These are phyloP conservation scores for Physocephala rufipes DNA, from an alignment of 2,888 invertebrate genomes.

Conservation along the genomic window DNA sequence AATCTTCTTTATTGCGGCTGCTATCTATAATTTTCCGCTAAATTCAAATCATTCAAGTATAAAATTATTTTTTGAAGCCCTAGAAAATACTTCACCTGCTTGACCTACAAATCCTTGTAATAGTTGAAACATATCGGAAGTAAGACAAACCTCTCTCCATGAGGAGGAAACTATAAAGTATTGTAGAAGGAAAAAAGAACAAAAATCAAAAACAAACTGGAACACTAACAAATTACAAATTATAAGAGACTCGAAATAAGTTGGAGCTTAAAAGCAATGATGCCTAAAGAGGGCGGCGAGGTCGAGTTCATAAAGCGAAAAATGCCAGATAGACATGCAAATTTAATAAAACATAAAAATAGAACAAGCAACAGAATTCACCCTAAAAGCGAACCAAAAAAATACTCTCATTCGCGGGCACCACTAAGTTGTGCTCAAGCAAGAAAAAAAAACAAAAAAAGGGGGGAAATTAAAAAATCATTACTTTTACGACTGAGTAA, in stretches of 20 bases:
- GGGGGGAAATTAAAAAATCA: too few relatives aligned
- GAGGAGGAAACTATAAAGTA: background rate
- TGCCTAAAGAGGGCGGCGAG: slow-evolving; percentile 13
- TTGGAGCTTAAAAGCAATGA: background rate
- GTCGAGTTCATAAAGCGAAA: background rate
- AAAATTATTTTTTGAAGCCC: slow-evolving; percentile 20
- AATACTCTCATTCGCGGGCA: slow-evolving; percentile 8
- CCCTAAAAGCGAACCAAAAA: slow-evolving; percentile 21
- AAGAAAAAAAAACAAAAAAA: background rate
- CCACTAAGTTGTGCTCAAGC: background rate
- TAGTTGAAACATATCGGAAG: slow-evolving; percentile 21
- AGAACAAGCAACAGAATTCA: slow-evolving; percentile 26
- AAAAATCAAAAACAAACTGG: slow-evolving; percentile 19
- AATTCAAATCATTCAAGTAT: slow-evolving; percentile 7
- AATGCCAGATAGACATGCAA: background rate
- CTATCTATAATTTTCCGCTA: background rate
- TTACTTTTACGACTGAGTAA: too few relatives aligned
- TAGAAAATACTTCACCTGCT: slow-evolving; percentile 25
- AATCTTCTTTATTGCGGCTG: too few relatives aligned
- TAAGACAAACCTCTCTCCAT: slow-evolving; percentile 9
- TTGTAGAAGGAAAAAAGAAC: background rate
- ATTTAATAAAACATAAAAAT: slow-evolving; percentile 16
- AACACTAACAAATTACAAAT: slow-evolving; percentile 23
- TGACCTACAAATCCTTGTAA: slow-evolving; percentile 34
- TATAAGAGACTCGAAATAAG: slow-evolving; percentile 6